Conservation (phyloP, 1,140 invertebrate species). For the Samia ricini region DNA sequence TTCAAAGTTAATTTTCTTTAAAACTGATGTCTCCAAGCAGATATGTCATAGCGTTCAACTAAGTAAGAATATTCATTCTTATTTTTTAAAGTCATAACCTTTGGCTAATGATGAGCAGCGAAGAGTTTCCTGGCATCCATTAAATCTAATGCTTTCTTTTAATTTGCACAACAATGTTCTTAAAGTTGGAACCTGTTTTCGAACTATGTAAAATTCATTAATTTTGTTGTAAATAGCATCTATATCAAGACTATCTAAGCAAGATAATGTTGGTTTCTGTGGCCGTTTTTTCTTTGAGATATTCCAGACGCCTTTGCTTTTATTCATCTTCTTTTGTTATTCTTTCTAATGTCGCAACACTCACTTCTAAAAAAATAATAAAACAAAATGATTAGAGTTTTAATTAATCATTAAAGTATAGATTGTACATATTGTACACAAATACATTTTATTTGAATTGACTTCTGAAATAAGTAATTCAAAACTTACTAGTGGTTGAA, state of each 20-base stretch:
- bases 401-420: neutral
- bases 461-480: too few relatives aligned
- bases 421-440: too few relatives aligned
- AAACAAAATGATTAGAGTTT: constrained; percentile 5
- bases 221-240: constrained; percentile 25
- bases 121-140: constrained; percentile 24
- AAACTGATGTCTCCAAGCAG: constrained; percentile 23
- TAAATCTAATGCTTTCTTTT: constrained; percentile 19
- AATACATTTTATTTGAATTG: too few relatives aligned
- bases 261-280: constrained; percentile 18
- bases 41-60: constrained; percentile 18
- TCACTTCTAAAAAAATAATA: constrained; percentile 10
- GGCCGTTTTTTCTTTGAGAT: constrained; percentile 20
- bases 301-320: constrained; percentile 9
- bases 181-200: constrained; percentile 23
- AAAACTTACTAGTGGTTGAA: constrained; percentile 13
- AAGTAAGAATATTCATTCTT: constrained; percentile 20
- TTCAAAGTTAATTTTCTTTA: constrained; percentile 19
- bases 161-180: constrained; percentile 19
- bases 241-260: constrained; percentile 26
- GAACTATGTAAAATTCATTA: constrained; percentile 27
- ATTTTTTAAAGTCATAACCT: constrained; percentile 29
- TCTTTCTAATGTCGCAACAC: constrained; percentile 8
- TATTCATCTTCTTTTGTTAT: constrained; percentile 5
- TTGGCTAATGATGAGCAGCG: constrained; percentile 10